Evolutionary conservation across 1,140 invertebrate species (phyloP).

Genomic region (Tetragonula clypearis): DNA sequence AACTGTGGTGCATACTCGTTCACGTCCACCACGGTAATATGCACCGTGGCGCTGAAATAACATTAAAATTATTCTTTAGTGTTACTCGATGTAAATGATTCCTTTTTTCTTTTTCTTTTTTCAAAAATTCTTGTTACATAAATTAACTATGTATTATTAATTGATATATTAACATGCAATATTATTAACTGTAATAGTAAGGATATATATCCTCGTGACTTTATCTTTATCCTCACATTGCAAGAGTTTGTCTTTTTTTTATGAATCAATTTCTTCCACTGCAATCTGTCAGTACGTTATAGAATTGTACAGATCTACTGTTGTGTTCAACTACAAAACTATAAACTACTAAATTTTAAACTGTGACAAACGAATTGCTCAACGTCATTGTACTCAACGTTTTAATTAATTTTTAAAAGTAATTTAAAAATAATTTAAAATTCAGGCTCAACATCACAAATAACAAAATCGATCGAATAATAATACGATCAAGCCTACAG

Average conservation of each 20-base stretch:
- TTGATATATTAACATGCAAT: background rate
- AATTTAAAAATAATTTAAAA: background rate
- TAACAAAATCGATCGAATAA: background rate
- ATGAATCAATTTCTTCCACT: background rate
- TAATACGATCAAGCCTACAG: background rate
- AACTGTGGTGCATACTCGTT: slow-evolving; percentile 97
- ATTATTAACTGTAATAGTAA: background rate
- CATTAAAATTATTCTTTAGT: slow-evolving; percentile 2
- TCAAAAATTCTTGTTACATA: slow-evolving; percentile 30
- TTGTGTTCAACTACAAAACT: background rate
- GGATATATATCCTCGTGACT: background rate
- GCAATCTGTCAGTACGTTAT: background rate
- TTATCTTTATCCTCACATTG: background rate
- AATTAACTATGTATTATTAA: background rate
- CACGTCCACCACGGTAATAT: slow-evolving; percentile 97
- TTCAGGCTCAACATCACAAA: background rate
- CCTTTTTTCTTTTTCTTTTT: too few species aligned
- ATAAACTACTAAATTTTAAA: too few species aligned
- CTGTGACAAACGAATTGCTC: too few species aligned
- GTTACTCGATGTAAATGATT: too few species aligned
- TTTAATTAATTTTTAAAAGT: background rate
- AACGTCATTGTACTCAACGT: too few species aligned
- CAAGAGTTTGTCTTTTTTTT: background rate
- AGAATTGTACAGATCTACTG: background rate
- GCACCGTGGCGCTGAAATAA: slow-evolving; percentile 92